phyloP scores from a whole-genome alignment of 2,797 vertebrate genomes.

The Spinus pinus region DNA sequence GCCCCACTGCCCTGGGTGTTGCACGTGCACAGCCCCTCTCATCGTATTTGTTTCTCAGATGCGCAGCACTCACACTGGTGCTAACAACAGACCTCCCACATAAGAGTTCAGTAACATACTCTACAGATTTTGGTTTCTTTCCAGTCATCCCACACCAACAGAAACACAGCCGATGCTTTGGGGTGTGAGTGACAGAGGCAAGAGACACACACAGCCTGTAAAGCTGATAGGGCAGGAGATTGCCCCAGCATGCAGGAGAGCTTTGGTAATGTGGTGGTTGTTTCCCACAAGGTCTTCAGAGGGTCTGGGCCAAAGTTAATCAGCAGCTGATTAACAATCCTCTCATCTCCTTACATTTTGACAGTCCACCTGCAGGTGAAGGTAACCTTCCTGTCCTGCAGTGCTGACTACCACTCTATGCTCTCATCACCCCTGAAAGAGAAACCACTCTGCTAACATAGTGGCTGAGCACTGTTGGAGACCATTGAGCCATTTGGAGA shows the following conservation, averaged over 20 bases:
- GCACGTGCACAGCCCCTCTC: neutral
- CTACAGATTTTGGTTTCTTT: neutral
- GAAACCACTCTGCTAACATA: neutral
- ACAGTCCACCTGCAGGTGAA: neutral
- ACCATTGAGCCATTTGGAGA: neutral
- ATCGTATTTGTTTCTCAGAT: neutral
- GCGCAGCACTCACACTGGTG: neutral
- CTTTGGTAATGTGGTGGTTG: neutral
- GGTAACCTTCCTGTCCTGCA: neutral
- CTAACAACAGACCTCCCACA: conserved; percentile 5
- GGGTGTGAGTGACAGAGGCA: neutral
- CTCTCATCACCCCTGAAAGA: neutral
- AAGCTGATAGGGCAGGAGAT: neutral
- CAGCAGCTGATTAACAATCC: neutral
- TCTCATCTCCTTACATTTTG: neutral
- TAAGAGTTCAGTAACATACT: neutral
- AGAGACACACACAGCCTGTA: neutral
- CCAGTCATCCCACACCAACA: neutral
- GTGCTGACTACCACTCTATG: neutral
- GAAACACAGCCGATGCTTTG: neutral
- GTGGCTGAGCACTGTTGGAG: neutral
- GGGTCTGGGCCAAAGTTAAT: neutral
- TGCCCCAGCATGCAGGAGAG: neutral
- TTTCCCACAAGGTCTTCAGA: neutral
- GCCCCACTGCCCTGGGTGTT: neutral